A percentile compares a stretch with the other conserved stretches of the same genome.
These are phyloP conservation scores for Odontamblyopus rebecca DNA, from an alignment of 2,797 vertebrate species.

Conservation along the genomic window DNA sequence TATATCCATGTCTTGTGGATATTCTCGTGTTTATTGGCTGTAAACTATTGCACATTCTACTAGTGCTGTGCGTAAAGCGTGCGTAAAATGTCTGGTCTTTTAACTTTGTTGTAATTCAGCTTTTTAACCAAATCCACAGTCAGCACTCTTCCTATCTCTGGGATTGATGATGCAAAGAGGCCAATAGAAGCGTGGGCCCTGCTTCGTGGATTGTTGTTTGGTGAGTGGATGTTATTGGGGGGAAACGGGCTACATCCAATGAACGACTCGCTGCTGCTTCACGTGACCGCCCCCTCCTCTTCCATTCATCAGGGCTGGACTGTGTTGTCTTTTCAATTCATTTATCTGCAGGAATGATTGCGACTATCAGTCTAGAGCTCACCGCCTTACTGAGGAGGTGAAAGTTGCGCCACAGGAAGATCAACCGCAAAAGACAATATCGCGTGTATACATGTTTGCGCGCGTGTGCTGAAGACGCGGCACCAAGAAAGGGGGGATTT, in stretches of 20 bases:
- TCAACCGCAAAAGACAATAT: conserved; percentile 99
- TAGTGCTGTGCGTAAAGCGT: not conserved
- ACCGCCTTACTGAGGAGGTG: conserved; percentile 99
- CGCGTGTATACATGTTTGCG: conserved; percentile 90
- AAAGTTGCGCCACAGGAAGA: conserved; percentile 99
- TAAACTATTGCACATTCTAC: not conserved
- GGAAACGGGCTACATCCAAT: conserved; percentile 83
- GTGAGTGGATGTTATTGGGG: conserved; percentile 84
- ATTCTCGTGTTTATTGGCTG: not conserved
- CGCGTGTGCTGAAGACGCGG: conserved; percentile 79
- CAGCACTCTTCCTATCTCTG: conserved; percentile 91
- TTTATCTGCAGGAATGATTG: conserved; percentile 99
- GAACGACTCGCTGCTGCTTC: conserved; percentile 62
- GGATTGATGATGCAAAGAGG: conserved; percentile 92
- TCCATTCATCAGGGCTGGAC: conserved; percentile 99
- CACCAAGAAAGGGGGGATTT: conserved; percentile 65
- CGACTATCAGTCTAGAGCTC: conserved; percentile 99
- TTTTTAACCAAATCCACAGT: conserved; percentile 82
- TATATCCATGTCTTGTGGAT: not conserved
- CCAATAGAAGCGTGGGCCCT: conserved; percentile 87
- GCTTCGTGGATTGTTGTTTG: conserved; percentile 88
- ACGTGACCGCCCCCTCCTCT: conserved; percentile 90
- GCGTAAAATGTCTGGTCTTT: conserved; percentile 37
- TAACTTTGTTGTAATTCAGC: conserved; percentile 72
- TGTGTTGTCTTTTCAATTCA: conserved; percentile 99